These are phyloP conservation scores for Solenopsis fugax DNA, from an alignment of 1,140 invertebrate species.

Conservation along the genomic window DNA sequence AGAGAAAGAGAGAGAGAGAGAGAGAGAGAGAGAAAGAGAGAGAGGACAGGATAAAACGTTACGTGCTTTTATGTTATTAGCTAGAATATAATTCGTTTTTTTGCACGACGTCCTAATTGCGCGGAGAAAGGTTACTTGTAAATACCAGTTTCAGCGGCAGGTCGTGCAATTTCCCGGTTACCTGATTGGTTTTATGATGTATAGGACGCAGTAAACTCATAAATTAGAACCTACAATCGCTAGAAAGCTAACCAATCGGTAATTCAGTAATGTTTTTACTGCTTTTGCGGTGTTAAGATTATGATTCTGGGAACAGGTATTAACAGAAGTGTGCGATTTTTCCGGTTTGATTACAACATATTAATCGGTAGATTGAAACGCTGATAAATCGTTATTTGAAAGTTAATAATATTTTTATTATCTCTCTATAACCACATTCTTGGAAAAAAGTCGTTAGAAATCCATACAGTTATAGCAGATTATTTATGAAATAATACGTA, in stretches of 20 bases:
- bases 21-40: no score
- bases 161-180: conserved; percentile 13
- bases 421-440: not conserved
- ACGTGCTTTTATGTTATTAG: conserved; percentile 57
- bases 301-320: not conserved
- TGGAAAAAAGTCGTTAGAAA: conserved; percentile 1
- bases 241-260: not conserved
- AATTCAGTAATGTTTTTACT: not conserved
- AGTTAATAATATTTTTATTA: conserved; percentile 12
- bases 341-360: conserved; percentile 1
- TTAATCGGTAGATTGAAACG: not conserved
- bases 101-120: conserved; percentile 45
- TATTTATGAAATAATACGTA: not conserved
- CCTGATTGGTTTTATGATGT: not conserved
- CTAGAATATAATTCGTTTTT: conserved; percentile 54
- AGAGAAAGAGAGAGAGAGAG: not conserved
- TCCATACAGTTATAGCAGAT: no score
- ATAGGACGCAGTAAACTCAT: not conserved
- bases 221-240: not conserved
- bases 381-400: not conserved
- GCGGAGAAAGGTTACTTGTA: conserved; percentile 6
- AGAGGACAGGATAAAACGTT: conserved; percentile 32
- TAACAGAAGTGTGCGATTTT: not conserved
- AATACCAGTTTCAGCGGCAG: conserved; percentile 11
- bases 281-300: not conserved